phyloP scores from a whole-genome alignment of 2,113 vertebrate genomes.

The Apodemus sylvaticus region DNA sequence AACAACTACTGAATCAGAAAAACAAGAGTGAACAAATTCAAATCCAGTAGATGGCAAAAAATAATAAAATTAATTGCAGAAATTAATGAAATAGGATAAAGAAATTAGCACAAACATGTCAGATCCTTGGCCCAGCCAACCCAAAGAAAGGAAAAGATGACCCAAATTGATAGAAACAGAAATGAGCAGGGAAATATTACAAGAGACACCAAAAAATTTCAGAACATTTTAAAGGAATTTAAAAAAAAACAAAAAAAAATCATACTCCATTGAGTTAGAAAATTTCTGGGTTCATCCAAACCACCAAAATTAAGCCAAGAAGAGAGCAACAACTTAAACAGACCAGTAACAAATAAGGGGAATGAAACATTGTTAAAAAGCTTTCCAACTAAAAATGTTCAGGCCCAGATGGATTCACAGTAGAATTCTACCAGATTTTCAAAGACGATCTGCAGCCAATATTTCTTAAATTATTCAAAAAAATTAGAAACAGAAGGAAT shows the following conservation, averaged over 20 bases:
- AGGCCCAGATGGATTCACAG: background rate
- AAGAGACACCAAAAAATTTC: background rate
- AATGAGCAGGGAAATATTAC: background rate
- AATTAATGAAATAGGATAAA: background rate
- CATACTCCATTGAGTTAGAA: background rate
- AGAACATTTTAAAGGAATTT: background rate
- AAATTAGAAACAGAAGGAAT: background rate
- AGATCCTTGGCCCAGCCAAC: background rate
- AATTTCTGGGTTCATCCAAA: slow-evolving; percentile 9
- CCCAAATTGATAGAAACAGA: background rate
- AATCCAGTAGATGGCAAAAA: background rate
- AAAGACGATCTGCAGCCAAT: background rate
- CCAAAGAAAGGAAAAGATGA: background rate
- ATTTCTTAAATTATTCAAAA: background rate
- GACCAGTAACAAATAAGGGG: background rate
- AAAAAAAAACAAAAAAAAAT: too few species aligned
- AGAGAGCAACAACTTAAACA: background rate
- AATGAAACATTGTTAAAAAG: background rate
- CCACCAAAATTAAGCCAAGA: background rate
- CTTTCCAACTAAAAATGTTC: background rate
- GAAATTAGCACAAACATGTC: background rate
- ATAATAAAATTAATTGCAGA: background rate
- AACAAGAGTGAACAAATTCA: background rate
- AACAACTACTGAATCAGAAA: background rate
- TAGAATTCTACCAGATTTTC: background rate